phyloP scores from a whole-genome alignment of 1,140 invertebrate genomes.

The Drosophila asahinai region DNA sequence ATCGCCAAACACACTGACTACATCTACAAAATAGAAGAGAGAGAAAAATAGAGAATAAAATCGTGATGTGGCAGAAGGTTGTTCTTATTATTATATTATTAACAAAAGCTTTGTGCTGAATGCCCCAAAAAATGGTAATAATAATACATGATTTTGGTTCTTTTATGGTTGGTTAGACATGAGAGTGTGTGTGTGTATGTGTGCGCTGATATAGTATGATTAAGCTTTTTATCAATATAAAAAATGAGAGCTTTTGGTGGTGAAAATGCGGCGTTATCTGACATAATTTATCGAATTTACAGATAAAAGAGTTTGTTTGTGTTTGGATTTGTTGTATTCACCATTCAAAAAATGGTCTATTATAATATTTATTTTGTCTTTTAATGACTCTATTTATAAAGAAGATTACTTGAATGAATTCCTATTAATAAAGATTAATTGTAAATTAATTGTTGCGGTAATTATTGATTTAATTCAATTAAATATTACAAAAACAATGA shows the following conservation, averaged over 20 bases:
- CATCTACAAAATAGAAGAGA: constrained; percentile 89
- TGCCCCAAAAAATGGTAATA: constrained; percentile 16
- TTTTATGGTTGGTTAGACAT: constrained; percentile 44
- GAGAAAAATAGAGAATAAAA: constrained; percentile 66
- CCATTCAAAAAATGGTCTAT: not conserved
- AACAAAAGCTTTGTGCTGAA: constrained; percentile 36
- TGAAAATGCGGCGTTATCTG: constrained; percentile 11
- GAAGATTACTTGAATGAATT: not conserved
- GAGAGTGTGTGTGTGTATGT: constrained; percentile 15
- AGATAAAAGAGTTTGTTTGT: constrained; percentile 2
- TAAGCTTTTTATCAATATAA: constrained; percentile 33
- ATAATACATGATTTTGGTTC: constrained; percentile 20
- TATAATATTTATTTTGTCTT: too few relatives aligned
- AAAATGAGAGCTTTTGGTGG: constrained; percentile 6
- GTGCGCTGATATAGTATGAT: constrained; percentile 27
- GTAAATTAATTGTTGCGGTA: too few relatives aligned
- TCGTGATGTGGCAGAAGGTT: constrained; percentile 65
- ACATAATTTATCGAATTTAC: constrained; percentile 17
- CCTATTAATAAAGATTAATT: not conserved
- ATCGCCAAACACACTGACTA: constrained; percentile 92
- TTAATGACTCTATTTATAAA: not conserved
- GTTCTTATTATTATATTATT: constrained; percentile 35
- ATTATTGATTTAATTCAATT: not conserved
- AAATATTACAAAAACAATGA: not conserved
- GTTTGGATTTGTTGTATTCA: not conserved